These are phyloP conservation scores for Hippoglossus hippoglossus DNA, from an alignment of 2,797 vertebrate species.

Conservation along the genomic window DNA sequence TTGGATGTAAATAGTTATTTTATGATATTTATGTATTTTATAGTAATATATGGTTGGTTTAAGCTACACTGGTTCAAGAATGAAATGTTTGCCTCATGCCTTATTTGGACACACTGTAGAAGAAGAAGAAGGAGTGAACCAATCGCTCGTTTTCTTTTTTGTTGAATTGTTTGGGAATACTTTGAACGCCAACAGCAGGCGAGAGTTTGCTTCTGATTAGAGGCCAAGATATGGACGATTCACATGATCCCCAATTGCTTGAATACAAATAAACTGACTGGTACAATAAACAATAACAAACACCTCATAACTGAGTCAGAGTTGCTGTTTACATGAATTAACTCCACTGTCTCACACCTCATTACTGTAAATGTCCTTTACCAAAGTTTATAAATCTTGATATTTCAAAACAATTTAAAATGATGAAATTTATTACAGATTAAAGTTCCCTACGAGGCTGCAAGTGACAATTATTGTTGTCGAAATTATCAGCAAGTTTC, in stretches of 20 bases:
- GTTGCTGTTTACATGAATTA: not conserved
- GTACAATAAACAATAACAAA: slow-evolving; percentile 53
- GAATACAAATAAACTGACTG: slow-evolving; percentile 46
- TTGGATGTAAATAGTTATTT: slow-evolving; percentile 81
- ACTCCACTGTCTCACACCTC: too few relatives aligned
- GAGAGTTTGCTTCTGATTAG: slow-evolving; percentile 37
- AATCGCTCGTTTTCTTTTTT: slow-evolving; percentile 5
- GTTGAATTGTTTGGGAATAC: slow-evolving; percentile 13
- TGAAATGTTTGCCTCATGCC: slow-evolving; percentile 69
- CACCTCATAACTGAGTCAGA: slow-evolving; percentile 19
- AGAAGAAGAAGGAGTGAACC: slow-evolving; percentile 23
- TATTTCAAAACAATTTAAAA: too few relatives aligned
- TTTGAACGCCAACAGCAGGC: slow-evolving; percentile 33
- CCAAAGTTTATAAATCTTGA: not conserved
- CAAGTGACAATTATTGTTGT: too few relatives aligned
- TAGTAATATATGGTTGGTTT: slow-evolving; percentile 64
- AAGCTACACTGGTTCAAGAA: slow-evolving; percentile 62
- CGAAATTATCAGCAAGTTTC: too few relatives aligned
- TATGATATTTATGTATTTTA: slow-evolving; percentile 83
- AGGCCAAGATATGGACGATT: not conserved
- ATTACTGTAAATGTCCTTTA: too few relatives aligned
- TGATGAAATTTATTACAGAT: too few relatives aligned
- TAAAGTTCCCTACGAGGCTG: too few relatives aligned
- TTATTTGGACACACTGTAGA: slow-evolving; percentile 68
- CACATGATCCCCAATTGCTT: slow-evolving; percentile 44